Evolutionary conservation across 2,113 vertebrate species (phyloP).

Genomic region (Ceratotherium simum): DNA sequence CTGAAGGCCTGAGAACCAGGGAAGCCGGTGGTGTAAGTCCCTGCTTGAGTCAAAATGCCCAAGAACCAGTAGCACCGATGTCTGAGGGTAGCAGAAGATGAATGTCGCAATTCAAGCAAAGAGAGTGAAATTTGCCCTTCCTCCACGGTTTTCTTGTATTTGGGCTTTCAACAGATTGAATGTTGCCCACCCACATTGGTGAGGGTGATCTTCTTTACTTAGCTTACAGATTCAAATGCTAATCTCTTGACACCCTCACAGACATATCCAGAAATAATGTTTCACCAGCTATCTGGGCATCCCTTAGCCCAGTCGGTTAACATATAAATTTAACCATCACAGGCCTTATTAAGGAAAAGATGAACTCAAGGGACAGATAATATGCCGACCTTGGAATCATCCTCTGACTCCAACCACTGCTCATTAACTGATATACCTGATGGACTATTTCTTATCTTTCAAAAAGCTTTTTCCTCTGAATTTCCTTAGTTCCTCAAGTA

Average conservation of each 20-base stretch:
- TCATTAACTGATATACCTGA: neutral
- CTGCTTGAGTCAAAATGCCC: neutral
- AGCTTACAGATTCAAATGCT: neutral
- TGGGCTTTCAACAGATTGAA: neutral
- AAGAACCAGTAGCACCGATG: neutral
- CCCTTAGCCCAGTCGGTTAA: neutral
- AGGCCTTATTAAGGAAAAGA: neutral
- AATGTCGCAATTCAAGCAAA: neutral
- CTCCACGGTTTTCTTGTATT: neutral
- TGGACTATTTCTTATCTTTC: neutral
- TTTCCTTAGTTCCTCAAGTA: neutral
- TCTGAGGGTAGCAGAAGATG: neutral
- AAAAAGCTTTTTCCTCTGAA: neutral
- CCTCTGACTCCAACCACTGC: neutral
- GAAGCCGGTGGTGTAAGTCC: neutral
- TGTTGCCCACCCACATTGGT: neutral
- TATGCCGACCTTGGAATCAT: neutral
- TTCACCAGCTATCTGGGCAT: neutral
- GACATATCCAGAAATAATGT: neutral
- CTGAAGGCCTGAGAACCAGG: neutral
- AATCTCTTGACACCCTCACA: neutral
- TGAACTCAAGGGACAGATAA: neutral
- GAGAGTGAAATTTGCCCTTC: neutral
- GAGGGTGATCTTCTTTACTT: neutral
- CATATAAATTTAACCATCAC: neutral